Evolutionary conservation across 2,888 invertebrate species (phyloP).

Genomic region (Cordilura impudica): DNA sequence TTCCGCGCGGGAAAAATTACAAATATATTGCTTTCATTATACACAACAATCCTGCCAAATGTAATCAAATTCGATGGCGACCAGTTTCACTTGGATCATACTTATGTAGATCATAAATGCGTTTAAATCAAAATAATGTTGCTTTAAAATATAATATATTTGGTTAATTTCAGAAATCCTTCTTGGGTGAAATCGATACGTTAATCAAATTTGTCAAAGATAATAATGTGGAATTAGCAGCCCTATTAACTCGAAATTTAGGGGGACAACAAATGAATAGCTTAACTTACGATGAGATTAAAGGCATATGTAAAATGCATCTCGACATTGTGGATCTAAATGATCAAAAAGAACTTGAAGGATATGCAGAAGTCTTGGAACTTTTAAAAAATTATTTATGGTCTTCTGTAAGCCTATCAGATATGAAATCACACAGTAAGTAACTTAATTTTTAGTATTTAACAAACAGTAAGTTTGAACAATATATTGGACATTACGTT

Average conservation of each 20-base stretch:
- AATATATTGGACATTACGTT: too few relatives aligned
- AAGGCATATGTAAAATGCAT: constrained; percentile 57
- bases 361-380: constrained; percentile 66
- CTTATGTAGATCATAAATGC: too few relatives aligned
- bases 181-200: constrained; percentile 26
- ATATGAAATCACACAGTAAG: constrained; percentile 19
- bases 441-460: too few relatives aligned
- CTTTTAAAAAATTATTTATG: constrained; percentile 67
- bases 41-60: too few relatives aligned
- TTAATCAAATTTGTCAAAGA: constrained; percentile 62
- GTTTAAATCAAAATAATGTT: too few relatives aligned
- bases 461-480: too few relatives aligned
- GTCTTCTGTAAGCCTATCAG: constrained; percentile 62
- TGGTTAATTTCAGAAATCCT: constrained; percentile 34
- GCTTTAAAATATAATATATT: too few relatives aligned
- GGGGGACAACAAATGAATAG: constrained; percentile 61
- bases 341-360: constrained; percentile 56
- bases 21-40: too few relatives aligned
- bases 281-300: constrained; percentile 65
- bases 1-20: too few relatives aligned
- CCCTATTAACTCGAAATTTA: constrained; percentile 65
- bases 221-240: constrained; percentile 65
- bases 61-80: too few relatives aligned
- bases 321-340: constrained; percentile 63
- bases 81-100: too few relatives aligned